Percentiles rank a stretch among this genome's conserved stretches.
These are phyloP conservation scores for Enteromius mattozi DNA, from an alignment of 2,797 vertebrate genomes.

Conservation along the genomic window DNA sequence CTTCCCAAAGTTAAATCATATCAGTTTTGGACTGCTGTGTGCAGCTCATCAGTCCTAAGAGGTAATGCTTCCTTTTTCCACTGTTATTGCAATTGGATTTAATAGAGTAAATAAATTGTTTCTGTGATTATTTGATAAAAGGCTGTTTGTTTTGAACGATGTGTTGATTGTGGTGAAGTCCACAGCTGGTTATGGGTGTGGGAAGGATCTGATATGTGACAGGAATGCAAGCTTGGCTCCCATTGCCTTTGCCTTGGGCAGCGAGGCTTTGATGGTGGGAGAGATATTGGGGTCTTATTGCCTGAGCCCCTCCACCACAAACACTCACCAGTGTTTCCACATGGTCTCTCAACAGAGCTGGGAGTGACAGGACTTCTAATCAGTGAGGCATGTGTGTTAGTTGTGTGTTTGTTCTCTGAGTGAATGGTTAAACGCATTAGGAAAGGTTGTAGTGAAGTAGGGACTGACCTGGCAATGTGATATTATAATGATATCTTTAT, in stretches of 20 bases:
- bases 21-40: conserved; percentile 37
- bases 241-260: conserved; percentile 59
- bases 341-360: conserved; percentile 16
- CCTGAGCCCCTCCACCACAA: conserved; percentile 40
- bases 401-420: conserved; percentile 11
- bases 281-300: conserved; percentile 56
- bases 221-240: conserved; percentile 64
- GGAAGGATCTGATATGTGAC: conserved; percentile 63
- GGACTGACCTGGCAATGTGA: not conserved
- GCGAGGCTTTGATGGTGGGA: conserved; percentile 55
- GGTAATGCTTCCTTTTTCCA: conserved; percentile 46
- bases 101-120: conserved; percentile 33
- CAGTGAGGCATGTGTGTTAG: conserved; percentile 18
- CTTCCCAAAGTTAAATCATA: conserved; percentile 30
- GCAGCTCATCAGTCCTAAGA: conserved; percentile 35
- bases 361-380: conserved; percentile 38
- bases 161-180: conserved; percentile 35
- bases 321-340: conserved; percentile 50
- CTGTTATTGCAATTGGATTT: conserved; percentile 25
- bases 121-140: conserved; percentile 47
- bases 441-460: not conserved
- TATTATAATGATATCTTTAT: not conserved
- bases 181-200: conserved; percentile 56
- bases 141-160: conserved; percentile 42
- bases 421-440: conserved; percentile 1